These are phyloP conservation scores for Meganola albula DNA, from an alignment of 2,888 invertebrate species.

Conservation along the genomic window DNA sequence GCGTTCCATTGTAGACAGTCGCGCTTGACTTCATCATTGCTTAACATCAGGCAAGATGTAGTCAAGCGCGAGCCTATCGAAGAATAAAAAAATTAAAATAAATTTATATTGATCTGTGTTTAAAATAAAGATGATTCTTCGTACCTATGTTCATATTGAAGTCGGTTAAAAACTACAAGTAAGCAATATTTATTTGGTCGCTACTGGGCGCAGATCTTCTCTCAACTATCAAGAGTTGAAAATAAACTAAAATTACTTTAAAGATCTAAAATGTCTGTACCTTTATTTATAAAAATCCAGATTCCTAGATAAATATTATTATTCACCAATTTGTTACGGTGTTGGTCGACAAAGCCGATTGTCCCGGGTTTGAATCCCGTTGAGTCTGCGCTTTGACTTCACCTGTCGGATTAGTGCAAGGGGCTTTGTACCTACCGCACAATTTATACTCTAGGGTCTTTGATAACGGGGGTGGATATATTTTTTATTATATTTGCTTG, in stretches of 20 bases:
- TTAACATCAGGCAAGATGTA: too few relatives aligned
- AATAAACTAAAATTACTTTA: background rate
- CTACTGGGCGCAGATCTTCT: background rate
- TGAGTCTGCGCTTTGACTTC: conserved; percentile 15
- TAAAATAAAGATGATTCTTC: background rate
- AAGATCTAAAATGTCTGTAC: background rate
- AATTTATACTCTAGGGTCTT: too few relatives aligned
- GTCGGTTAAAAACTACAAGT: background rate
- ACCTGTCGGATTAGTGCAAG: conserved; percentile 17
- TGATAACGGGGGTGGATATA: too few relatives aligned
- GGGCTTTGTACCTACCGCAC: too few relatives aligned
- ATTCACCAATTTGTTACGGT: background rate
- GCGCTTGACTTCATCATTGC: too few relatives aligned
- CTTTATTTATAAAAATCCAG: background rate
- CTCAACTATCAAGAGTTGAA: background rate
- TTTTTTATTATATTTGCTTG: too few relatives aligned
- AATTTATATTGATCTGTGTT: too few relatives aligned
- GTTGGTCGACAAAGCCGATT: conserved; percentile 18
- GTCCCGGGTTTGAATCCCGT: conserved; percentile 15
- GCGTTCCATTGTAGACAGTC: too few relatives aligned
- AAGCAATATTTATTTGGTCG: background rate
- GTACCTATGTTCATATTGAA: background rate
- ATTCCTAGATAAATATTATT: background rate
- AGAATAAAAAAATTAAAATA: too few relatives aligned
- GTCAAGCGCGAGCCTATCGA: too few relatives aligned